Base-by-base conservation (phyloP, 2,888 invertebrate species). In the Gasteruption jaculator region DNA sequence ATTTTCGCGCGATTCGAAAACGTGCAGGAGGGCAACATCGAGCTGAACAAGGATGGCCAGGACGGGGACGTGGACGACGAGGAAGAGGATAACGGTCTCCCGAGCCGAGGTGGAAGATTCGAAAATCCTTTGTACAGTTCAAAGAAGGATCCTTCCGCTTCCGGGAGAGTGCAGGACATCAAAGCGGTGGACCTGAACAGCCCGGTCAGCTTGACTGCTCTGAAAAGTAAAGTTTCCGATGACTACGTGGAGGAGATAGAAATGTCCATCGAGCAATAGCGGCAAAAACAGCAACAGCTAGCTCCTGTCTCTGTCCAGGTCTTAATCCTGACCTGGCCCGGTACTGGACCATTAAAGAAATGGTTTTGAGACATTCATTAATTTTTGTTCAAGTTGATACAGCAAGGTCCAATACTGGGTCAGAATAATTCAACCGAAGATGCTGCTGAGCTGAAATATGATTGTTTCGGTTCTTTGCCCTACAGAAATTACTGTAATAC, bases 1-100 rank as follows among this genome's bases (percentile, higher is more conserved):
- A 49, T 59, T n/a, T 71, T 69, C 32, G 71, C 71, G 3, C 63
- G 68, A 16, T 71, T 71, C 34, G 67, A 70, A 39, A 71, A 71
- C 32, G 33, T 60, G 3, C 30, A 56, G 0, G 70, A 69, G 26
- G 63, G 65, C n/a, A 61, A 54, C 29, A 62, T 69, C 3, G 58
- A 54, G 20, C 52, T 69, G 6, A 41, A 41, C 8, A 26, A 42
- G 24, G 30, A 27, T 3, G 16, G 14, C 3, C 45, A 38, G 4
- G 33, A 16, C 1, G 41, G 34, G n/a, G 38, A 26, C 15, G 25
- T 27, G 3, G 1, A 37, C 14, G 27, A 47, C 21, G 41, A 44
- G 18, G 49, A 49, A 5, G 38, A 21, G 5, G 34, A 35, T 4
- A 24, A n/a, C 14, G 38, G 29, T 29, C 35, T 37, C 4, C 21